Evolutionary conservation across 2,888 invertebrate species (phyloP).

Genomic region (Megaustenia siamemsis): DNA sequence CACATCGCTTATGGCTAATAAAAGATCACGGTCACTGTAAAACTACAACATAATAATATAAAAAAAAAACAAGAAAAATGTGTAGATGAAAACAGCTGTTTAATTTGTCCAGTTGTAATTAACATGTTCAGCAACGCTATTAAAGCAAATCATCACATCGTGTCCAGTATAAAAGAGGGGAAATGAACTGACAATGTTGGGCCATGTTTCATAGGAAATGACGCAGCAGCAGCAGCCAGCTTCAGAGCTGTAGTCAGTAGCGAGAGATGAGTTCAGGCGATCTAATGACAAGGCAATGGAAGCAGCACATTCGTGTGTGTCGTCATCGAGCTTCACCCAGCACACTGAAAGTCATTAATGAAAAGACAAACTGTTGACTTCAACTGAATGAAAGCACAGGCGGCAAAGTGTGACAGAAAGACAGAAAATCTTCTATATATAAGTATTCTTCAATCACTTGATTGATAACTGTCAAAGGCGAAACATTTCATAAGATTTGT

Average conservation of each 20-base stretch:
- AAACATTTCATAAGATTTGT: not conserved
- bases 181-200: no score
- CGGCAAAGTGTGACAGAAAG: slow-evolving; percentile 28
- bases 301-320: no score
- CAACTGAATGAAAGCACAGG: slow-evolving; percentile 36
- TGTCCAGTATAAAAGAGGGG: not conserved
- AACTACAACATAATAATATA: no score
- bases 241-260: no score
- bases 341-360: no score
- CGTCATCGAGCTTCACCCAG: no score
- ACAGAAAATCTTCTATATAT: slow-evolving; percentile 6
- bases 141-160: not conserved
- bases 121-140: not conserved
- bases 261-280: no score
- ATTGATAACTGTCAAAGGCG: not conserved
- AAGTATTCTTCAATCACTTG: not conserved
- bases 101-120: not conserved
- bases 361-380: no score
- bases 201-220: not conserved
- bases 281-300: no score
- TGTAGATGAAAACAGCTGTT: slow-evolving; percentile 12
- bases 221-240: no score
- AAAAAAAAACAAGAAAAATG: not conserved
- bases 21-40: no score
- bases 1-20: no score